Evolutionary conservation across 2,888 invertebrate species (phyloP).

Genomic region (Tipula vernalis): DNA sequence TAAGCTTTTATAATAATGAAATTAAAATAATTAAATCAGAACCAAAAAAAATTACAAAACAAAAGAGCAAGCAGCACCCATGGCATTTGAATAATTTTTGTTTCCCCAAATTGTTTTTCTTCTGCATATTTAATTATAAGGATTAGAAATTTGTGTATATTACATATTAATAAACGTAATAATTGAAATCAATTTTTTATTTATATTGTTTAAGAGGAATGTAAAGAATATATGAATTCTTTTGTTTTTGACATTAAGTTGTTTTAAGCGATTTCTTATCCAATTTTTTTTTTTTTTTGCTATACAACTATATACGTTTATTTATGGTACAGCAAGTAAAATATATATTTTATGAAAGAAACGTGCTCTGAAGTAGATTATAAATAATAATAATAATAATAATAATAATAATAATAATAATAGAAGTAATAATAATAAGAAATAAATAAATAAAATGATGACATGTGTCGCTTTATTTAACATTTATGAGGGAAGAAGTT

Average conservation of each 20-base stretch:
- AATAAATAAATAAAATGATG: background rate
- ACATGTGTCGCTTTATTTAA: conserved; percentile 4
- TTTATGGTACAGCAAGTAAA: background rate
- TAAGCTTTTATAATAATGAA: background rate
- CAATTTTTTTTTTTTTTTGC: background rate
- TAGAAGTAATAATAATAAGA: background rate
- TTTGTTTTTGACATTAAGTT: background rate
- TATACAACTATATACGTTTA: background rate
- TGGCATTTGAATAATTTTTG: background rate
- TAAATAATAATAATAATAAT: background rate
- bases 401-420: background rate
- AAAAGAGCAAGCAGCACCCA: background rate
- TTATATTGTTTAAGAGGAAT: background rate
- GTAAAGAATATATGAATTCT: background rate
- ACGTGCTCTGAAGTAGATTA: background rate
- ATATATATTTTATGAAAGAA: background rate
- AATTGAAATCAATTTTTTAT: background rate
- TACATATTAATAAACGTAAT: background rate
- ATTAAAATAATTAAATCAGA: background rate
- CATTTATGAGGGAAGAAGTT: background rate
- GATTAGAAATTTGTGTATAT: background rate
- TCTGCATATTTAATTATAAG: background rate
- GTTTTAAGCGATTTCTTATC: background rate
- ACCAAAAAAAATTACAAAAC: background rate
- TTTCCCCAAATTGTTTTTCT: background rate